Conservation (phyloP, 2,113 vertebrate species). For the Oreochromis niloticus region DNA sequence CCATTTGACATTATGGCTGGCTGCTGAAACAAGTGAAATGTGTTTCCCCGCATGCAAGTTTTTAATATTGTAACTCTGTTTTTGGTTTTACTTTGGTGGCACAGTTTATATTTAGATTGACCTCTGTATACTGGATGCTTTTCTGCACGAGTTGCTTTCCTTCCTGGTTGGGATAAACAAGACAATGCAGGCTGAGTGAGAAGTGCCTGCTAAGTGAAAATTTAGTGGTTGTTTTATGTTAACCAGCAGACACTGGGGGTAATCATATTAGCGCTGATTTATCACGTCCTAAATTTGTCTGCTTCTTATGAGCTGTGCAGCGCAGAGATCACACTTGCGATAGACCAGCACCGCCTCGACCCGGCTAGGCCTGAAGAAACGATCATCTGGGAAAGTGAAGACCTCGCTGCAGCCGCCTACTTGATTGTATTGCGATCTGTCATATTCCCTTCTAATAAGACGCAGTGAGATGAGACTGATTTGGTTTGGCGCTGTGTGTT, state of each 20-base stretch:
- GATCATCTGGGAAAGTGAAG: not conserved
- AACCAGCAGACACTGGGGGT: conserved; percentile 36
- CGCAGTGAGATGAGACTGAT: conserved; percentile 31
- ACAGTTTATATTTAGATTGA: conserved; percentile 3
- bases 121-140: not conserved
- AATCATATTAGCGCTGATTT: conserved; percentile 36
- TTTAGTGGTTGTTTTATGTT: conserved; percentile 32
- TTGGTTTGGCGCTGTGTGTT: conserved; percentile 23
- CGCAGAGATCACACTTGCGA: conserved; percentile 9
- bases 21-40: not conserved
- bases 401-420: not conserved
- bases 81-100: not conserved
- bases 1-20: not conserved
- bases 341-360: not conserved
- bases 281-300: conserved; percentile 24
- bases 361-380: not conserved
- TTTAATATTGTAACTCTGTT: not conserved
- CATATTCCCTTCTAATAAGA: conserved; percentile 19
- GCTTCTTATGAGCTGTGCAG: conserved; percentile 22
- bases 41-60: not conserved
- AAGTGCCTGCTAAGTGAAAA: conserved; percentile 10
- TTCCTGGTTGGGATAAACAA: not conserved
- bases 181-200: not conserved
- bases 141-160: conserved; percentile 11
- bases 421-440: conserved; percentile 18